These are phyloP conservation scores for Lagodon rhomboides DNA, from an alignment of 2,797 vertebrate genomes.

Conservation along the genomic window DNA sequence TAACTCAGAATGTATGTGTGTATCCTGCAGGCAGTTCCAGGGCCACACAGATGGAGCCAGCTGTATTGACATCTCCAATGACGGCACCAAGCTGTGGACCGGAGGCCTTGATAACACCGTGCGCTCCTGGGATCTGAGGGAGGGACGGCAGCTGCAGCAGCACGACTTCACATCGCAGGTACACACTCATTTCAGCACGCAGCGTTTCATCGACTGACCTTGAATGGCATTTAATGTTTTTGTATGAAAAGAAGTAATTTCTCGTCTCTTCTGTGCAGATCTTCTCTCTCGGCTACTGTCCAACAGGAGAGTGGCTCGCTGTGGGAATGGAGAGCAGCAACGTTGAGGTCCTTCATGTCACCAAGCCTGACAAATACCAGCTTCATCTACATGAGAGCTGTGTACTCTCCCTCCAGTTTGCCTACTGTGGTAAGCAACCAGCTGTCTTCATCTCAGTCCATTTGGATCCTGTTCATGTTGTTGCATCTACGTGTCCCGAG, in stretches of 20 bases:
- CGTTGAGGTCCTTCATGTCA: slow-evolving; percentile 96
- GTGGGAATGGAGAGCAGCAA: slow-evolving; percentile 99
- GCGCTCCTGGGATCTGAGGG: slow-evolving; percentile 97
- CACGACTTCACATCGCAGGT: slow-evolving; percentile 99
- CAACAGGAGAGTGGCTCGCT: slow-evolving; percentile 96
- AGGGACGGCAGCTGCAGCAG: slow-evolving; percentile 97
- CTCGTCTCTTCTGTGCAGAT: slow-evolving; percentile 83
- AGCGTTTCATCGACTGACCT: background rate
- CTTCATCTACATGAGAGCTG: slow-evolving; percentile 98
- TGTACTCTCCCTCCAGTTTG: slow-evolving; percentile 96
- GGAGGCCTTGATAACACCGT: slow-evolving; percentile 98
- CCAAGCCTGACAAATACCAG: slow-evolving; percentile 98
- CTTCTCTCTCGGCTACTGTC: slow-evolving; percentile 97
- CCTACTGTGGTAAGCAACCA: slow-evolving; percentile 91
- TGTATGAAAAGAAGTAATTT: background rate
- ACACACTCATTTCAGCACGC: background rate
- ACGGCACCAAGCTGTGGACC: slow-evolving; percentile 98
- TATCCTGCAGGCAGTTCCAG: slow-evolving; percentile 93
- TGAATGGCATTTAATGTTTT: background rate
- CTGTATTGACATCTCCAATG: slow-evolving; percentile 99
- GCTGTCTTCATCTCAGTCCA: background rate
- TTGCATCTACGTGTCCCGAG: no score
- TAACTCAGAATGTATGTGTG: slow-evolving; percentile 41
- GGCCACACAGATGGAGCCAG: slow-evolving; percentile 98
- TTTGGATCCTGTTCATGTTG: background rate